These are phyloP conservation scores for Sclerurus mexicanus DNA, from an alignment of 2,113 vertebrate genomes.

Conservation along the genomic window DNA sequence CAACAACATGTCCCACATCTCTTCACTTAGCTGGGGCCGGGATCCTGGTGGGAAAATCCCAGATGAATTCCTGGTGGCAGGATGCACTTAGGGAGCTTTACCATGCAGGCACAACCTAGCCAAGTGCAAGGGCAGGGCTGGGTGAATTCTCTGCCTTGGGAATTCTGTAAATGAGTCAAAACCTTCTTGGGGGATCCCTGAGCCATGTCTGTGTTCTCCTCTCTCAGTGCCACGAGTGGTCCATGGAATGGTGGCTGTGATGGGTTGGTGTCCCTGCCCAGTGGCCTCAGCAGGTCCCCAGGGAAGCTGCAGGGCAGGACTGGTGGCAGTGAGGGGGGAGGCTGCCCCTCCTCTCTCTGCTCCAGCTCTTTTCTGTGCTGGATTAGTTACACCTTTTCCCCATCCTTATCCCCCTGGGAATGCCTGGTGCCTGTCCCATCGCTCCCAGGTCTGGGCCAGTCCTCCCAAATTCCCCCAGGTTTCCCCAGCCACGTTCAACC, in stretches of 20 bases:
- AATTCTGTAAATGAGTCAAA: background rate
- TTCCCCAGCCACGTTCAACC: background rate
- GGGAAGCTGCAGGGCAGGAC: background rate
- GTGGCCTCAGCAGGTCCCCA: rapidly evolving
- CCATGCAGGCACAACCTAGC: background rate
- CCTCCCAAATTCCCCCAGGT: background rate
- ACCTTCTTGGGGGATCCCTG: background rate
- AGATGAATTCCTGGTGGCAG: background rate
- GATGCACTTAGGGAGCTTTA: rapidly evolving
- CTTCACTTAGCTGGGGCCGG: background rate
- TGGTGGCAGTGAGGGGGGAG: rapidly evolving
- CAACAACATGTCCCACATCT: background rate
- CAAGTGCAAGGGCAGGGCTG: background rate
- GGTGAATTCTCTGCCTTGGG: background rate
- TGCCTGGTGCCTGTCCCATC: background rate
- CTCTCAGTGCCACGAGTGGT: background rate
- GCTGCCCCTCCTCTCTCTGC: background rate
- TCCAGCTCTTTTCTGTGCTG: background rate
- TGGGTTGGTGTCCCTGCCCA: background rate
- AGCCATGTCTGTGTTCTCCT: background rate
- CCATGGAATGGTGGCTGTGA: background rate
- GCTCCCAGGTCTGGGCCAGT: background rate
- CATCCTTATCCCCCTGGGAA: background rate
- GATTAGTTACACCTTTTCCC: background rate
- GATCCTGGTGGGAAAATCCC: background rate